Percentiles rank a stretch among this genome's conserved stretches.
Conservation (phyloP, 1,140 invertebrate genomes). For the Apis florea region DNA sequence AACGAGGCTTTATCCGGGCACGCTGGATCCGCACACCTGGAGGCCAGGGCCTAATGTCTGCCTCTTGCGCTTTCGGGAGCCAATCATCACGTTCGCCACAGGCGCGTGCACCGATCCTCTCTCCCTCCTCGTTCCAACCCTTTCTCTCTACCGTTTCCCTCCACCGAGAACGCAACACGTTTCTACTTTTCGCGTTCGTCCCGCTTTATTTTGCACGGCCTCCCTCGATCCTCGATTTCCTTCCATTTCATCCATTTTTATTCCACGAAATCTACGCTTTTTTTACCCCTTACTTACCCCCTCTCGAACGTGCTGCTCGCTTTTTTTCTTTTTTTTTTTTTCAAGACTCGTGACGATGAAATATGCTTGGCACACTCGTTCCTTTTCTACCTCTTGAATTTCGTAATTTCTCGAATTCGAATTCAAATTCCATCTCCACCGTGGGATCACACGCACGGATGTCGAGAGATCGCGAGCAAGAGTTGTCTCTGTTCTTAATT, state of each 20-base stretch:
- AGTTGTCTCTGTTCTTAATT: too few relatives aligned
- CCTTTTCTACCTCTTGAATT: too few relatives aligned
- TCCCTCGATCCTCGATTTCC: constrained; percentile 3
- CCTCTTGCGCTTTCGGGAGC: constrained; percentile 64
- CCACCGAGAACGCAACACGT: constrained; percentile 23
- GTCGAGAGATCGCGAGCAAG: too few relatives aligned
- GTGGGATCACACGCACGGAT: too few relatives aligned
- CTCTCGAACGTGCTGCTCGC: background rate
- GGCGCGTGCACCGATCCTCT: constrained; percentile 63
- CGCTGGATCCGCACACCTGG: constrained; percentile 63
- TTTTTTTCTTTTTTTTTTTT: background rate
- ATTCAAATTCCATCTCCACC: too few relatives aligned
- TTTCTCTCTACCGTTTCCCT: constrained; percentile 31
- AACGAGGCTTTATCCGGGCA: constrained; percentile 61
- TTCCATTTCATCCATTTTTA: background rate
- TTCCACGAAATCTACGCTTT: background rate
- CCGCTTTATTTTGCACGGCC: constrained; percentile 26
- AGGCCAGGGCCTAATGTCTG: constrained; percentile 63
- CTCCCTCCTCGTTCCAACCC: background rate
- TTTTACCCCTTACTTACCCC: background rate
- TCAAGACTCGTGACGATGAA: background rate
- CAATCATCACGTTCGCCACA: constrained; percentile 67
- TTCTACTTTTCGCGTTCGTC: constrained; percentile 37
- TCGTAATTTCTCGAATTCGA: too few relatives aligned
- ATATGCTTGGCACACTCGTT: too few relatives aligned